Evolutionary conservation across 2,888 invertebrate genomes (phyloP), one percentile per base, ranked within the genome.

Genomic region (Eupithecia pulchellata): DNA sequence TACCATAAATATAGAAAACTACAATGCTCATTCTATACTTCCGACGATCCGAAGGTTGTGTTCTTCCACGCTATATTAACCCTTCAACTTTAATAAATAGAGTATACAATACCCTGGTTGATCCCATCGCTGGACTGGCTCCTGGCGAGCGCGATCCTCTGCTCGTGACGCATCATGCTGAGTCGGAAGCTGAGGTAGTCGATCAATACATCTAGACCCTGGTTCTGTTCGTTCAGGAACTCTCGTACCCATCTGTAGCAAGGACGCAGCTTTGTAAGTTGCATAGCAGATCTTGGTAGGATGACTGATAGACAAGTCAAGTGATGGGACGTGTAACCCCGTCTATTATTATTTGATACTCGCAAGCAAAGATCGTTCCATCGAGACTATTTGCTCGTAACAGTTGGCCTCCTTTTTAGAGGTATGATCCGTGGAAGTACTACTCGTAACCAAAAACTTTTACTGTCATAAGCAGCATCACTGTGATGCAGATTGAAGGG

Each of bases 161-260:
- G 97, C 88, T 98, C 98, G 88, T 98, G 97, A 80, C 97, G 95
- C 98, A 99, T 98, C 97, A 99, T 98, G 87, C 97, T 97, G 86
- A 98, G 95, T 82, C 98, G 96, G 95, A 98, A 98, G 95, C 98
- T 98, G 84, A 99, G 96, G 95, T 99, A 99, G 94, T 99, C 99
- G 82, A 99, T 98, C 79, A 99, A 95, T 76, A 99, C 98, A 93
- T 99, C 99, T 79, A 99, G 94, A 20, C 99, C 99, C 87, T 98
- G 97, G 94, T 99, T 99, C 80, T 98, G 97, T 82, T 99, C 98
- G 93, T 98, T 98, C 75, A 99, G 95, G 94, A 99, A 99, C 93
- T 99, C 99, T 83, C 98, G 96, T 68, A 99, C 99, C 99, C 99
- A 99, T 95, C 98, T 99, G 60, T n/a, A 42, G 39, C 39, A 60